Base-by-base conservation (phyloP, 2,113 vertebrate genomes). In the Pteronura brasiliensis region DNA sequence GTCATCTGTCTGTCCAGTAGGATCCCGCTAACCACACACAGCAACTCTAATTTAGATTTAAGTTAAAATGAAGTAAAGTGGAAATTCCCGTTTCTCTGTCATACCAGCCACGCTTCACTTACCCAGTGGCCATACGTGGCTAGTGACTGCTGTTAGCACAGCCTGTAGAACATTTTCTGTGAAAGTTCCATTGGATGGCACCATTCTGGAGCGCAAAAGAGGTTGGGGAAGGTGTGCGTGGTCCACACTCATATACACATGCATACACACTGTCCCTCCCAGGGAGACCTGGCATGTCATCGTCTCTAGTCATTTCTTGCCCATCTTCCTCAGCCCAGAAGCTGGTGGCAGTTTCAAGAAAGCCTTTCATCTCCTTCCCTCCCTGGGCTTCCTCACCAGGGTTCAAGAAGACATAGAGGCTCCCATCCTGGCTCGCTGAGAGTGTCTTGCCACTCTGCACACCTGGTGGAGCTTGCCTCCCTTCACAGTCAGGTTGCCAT, bases 151-250 rank as follows among this genome's bases (percentile, higher is more conserved):
- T 4, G 0, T 47, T 17, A 14, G 49, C 23, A 2, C 20, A 31
- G 93, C 69, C 20, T 4, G 4, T 6, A 61, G 79, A 80, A 4
- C 1, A 0, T 67, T 67, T 47, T 47, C 47, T 13, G 6, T 69
- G 47, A 25, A 42, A 15, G 31, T 47, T 59, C 89, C 59, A 7
- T 6, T 3, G 69, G 25, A 6, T 9, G 21, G 47, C 2, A 0
- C 55, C 36, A 10, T 84, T 44, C 11, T 2, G 1, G 57, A 72
- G 52, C 31, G 2, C 5, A 31, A 42, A 96, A 39, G 52, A 15
- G 17, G 6, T 1, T 57, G 3, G 34, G 3, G 42, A 72, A 2
- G 6, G 13, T 65, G 2, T 11, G 3, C 44, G 0, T 6, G 15
- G 55, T 39, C 9, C 83, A 39, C n/a, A 55, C 77, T 18, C 11